Evolutionary conservation across 2,113 vertebrate species (phyloP).

Genomic region (Upupa epops): DNA sequence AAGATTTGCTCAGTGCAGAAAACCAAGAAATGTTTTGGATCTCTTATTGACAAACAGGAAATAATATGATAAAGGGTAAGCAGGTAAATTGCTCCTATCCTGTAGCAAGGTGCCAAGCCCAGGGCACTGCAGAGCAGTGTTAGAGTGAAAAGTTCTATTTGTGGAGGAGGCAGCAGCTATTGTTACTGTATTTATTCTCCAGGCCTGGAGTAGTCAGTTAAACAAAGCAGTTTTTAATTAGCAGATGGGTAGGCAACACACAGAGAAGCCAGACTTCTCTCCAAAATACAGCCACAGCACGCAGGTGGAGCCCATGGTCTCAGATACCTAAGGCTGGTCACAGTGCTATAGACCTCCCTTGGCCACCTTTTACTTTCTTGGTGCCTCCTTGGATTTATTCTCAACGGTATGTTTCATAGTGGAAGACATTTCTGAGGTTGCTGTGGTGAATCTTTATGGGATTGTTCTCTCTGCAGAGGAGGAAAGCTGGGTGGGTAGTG

Average conservation of each 20-base stretch:
- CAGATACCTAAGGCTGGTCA: not conserved
- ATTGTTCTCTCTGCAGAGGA: not conserved
- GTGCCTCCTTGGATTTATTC: not conserved
- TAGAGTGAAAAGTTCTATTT: not conserved
- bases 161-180: not conserved
- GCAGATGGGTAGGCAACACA: not conserved
- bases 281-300: not conserved
- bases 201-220: not conserved
- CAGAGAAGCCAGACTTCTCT: not conserved
- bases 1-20: not conserved
- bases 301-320: not conserved
- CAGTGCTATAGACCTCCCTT: fast-evolving
- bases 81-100: not conserved
- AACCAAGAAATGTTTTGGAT: not conserved
- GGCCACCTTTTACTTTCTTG: not conserved
- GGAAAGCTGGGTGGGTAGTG: not conserved
- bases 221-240: not conserved
- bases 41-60: not conserved
- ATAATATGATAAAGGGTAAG: not conserved
- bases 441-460: not conserved
- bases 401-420: not conserved
- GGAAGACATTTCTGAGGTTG: not conserved
- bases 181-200: not conserved
- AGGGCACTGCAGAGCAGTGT: fast-evolving
- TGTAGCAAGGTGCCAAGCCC: not conserved